Evolutionary conservation across 2,888 invertebrate species (phyloP).

Genomic region (Rhyacophila evoluta): DNA sequence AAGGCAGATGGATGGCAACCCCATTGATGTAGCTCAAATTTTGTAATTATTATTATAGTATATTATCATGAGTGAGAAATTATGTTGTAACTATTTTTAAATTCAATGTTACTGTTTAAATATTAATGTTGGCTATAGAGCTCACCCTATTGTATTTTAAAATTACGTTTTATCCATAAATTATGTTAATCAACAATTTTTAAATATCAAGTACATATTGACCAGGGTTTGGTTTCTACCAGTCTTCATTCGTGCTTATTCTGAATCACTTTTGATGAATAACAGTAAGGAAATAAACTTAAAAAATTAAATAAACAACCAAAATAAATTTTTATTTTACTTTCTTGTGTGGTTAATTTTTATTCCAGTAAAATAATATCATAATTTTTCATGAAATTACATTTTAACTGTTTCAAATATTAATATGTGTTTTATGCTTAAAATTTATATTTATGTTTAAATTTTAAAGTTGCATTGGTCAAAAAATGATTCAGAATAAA

Average conservation of each 20-base stretch:
- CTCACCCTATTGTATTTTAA: conserved; percentile 14
- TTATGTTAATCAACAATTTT: neutral
- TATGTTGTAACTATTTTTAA: conserved; percentile 29
- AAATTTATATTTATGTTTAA: too few species aligned
- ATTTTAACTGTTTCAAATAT: too few species aligned
- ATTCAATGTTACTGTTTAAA: conserved; percentile 22
- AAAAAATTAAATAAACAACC: too few species aligned
- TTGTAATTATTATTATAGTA: conserved; percentile 13
- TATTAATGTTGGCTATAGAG: neutral
- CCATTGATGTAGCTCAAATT: conserved; percentile 37
- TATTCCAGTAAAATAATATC: too few species aligned
- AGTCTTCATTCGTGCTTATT: neutral
- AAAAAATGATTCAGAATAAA: neutral
- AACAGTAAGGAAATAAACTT: too few species aligned
- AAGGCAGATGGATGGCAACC: conserved; percentile 13
- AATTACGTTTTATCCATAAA: conserved; percentile 1
- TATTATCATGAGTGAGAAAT: conserved; percentile 26
- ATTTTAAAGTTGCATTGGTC: too few species aligned
- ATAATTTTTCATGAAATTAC: too few species aligned
- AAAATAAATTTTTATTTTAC: too few species aligned
- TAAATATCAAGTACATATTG: neutral
- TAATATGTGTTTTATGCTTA: too few species aligned
- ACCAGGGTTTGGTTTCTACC: conserved; percentile 2
- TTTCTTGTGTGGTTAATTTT: too few species aligned
- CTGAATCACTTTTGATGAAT: neutral